Percentiles rank a stretch among this genome's conserved stretches.
Evolutionary conservation across 2,113 vertebrate species (phyloP).

Genomic region (Prolemur simus): DNA sequence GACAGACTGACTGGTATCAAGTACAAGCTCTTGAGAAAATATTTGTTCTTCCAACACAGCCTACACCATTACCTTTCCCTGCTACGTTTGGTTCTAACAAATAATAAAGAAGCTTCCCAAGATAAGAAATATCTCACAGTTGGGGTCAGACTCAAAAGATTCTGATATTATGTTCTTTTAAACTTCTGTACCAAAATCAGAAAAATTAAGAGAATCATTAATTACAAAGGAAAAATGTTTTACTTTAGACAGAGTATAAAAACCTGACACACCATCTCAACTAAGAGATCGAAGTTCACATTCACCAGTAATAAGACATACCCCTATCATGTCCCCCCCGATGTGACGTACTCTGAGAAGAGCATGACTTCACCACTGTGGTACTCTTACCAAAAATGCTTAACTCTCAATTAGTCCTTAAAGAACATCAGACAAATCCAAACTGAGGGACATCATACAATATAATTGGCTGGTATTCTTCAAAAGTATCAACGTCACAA

Average conservation of each 20-base stretch:
- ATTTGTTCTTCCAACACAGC: neutral
- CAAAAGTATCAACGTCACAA: neutral
- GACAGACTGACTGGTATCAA: neutral
- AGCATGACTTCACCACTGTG: neutral
- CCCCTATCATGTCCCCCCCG: fast-evolving
- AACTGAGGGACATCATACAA: neutral
- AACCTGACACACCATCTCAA: neutral
- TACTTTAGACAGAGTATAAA: neutral
- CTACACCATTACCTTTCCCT: neutral
- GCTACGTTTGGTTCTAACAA: neutral
- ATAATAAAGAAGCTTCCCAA: neutral
- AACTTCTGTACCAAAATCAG: neutral
- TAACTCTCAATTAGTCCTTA: neutral
- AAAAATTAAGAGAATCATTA: neutral
- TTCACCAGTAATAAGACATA: neutral
- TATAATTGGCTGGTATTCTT: neutral
- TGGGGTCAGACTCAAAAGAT: neutral
- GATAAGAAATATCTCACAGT: neutral
- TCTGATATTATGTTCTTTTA: neutral
- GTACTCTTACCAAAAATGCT: neutral
- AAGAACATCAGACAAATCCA: neutral
- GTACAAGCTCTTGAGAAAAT: neutral
- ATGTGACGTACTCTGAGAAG: neutral
- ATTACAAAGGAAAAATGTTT: neutral
- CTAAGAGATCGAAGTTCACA: neutral